Base-by-base conservation (phyloP, 2,888 invertebrate genomes). In the Alloscopus bannaensis region DNA sequence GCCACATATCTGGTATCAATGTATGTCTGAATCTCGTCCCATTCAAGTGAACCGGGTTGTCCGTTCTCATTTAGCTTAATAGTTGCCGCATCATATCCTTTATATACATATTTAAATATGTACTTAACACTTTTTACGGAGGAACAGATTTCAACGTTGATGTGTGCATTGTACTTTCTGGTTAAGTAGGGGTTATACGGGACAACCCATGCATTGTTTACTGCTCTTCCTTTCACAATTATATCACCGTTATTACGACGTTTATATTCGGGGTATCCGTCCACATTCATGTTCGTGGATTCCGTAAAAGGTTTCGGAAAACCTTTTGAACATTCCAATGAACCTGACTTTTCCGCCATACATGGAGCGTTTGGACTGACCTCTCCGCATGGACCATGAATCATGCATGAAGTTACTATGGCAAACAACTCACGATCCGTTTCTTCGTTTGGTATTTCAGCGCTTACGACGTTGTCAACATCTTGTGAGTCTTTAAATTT, bases 131-230 rank as follows among this genome's bases (percentile, higher is more conserved):
- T 66, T 47, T 72, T 65, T 0, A 84, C 36, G 2, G 82, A 68
- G 2, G 76, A 76, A 55, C 80, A 84, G 31, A 80, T 80, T 85
- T 89, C 88, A 2, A 88, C 87, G 84, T 89, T 89, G 47, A 89
- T 87, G 77, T 89, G 88, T 18, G 83, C 82, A 71, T 88, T 84
- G 84, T 84, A 88, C 59, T 85, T 87, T 57, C 82, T 70, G 6
- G 78, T 71, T 20, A 89, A 71, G 69, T 77, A 86, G 1, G 87
- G 86, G 80, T 87, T 88, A 81, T 88, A 88, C 0, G 88, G 88
- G 11, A 88, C 88, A 16, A 88, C 86, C 84, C 84, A 87, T 20
- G 86, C 66, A 80, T 88, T 88, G 75, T 87, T 87, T 55, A 87
- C 50, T n/a, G 52, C 18, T 8, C 59, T 45, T 13, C 22, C 26